phyloP scores from a whole-genome alignment of 2,113 vertebrate genomes.

The Anguilla rostrata region DNA sequence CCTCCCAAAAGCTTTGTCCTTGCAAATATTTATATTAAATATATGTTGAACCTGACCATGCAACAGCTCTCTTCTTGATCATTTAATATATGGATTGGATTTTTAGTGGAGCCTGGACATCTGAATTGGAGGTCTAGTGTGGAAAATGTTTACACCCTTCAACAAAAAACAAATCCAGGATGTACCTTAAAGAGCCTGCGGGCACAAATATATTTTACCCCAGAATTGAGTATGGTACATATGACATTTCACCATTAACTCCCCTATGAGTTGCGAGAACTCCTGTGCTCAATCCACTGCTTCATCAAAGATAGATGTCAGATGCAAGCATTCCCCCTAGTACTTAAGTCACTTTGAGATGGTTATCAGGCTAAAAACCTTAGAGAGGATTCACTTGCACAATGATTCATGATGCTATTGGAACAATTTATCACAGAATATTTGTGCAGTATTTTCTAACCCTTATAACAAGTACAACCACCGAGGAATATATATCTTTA shows the following conservation, averaged over 20 bases:
- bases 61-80: background rate
- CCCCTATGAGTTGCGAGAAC: background rate
- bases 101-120: background rate
- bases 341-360: background rate
- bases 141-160: too few species aligned
- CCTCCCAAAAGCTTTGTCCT: background rate
- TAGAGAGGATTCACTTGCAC: background rate
- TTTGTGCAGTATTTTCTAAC: background rate
- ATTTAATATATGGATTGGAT: background rate
- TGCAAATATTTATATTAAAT: background rate
- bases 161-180: background rate
- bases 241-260: background rate
- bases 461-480: background rate
- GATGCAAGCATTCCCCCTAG: background rate
- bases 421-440: background rate
- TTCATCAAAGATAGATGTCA: background rate
- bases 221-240: background rate
- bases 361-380: background rate
- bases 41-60: background rate
- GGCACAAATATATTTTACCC: background rate
- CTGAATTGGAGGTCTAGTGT: background rate
- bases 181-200: too few species aligned
- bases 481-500: background rate
- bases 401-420: background rate
- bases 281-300: background rate